phyloP scores from a whole-genome alignment of 2,113 vertebrate genomes.

The Colius striatus region DNA sequence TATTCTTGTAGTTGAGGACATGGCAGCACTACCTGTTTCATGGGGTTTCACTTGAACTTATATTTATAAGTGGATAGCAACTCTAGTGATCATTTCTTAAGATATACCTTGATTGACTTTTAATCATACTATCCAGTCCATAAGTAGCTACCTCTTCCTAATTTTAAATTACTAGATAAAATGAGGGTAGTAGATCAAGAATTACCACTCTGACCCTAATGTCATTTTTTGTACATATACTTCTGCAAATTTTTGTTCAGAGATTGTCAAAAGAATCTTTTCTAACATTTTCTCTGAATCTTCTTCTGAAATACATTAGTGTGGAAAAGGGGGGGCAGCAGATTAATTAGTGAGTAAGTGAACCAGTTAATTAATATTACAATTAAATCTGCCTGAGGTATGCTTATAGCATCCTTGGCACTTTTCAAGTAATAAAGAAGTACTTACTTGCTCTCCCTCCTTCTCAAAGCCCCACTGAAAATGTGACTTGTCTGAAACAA shows the following conservation, averaged over 20 bases:
- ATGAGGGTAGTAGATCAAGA: background rate
- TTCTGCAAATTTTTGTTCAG: background rate
- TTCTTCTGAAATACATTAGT: conserved; percentile 47
- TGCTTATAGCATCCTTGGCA: conserved; percentile 62
- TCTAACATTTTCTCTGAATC: conserved; percentile 25
- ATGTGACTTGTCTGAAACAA: conserved; percentile 32
- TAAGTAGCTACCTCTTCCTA: background rate
- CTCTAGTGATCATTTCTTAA: background rate
- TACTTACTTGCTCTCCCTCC: conserved; percentile 37
- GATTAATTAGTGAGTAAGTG: conserved; percentile 75
- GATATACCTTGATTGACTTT: background rate
- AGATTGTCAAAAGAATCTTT: conserved; percentile 21
- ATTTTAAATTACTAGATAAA: background rate
- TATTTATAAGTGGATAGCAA: background rate
- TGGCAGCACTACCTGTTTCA: background rate
- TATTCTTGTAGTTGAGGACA: background rate
- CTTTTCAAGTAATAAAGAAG: conserved; percentile 59
- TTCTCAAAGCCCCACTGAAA: conserved; percentile 34
- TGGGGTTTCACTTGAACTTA: background rate
- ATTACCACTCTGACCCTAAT: background rate
- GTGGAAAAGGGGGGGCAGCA: conserved; percentile 55
- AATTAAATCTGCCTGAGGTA: conserved; percentile 75
- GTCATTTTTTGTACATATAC: background rate
- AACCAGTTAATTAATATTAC: conserved; percentile 76
- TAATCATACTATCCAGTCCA: background rate